Base-by-base conservation (phyloP, 2,797 vertebrate genomes). In the Peromyscus melanophrys region DNA sequence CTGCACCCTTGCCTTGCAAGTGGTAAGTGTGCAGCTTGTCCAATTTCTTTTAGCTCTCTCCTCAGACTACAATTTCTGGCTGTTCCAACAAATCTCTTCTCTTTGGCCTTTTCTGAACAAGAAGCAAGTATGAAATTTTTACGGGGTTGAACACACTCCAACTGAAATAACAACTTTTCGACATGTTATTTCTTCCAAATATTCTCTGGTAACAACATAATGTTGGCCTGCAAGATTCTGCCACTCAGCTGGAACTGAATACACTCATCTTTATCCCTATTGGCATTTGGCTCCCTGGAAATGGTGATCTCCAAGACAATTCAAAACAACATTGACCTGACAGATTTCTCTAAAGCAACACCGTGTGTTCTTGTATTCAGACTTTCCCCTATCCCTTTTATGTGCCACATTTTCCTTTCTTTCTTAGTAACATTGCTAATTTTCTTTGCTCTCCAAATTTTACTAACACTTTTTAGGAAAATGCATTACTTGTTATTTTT, bases 81-180 rank as follows among this genome's bases (percentile, higher is more conserved):
- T 40, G 7, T 89, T 83, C 43, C 6, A 57, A 76, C n/a, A 76
- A 75, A 65, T 23, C 46, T 65, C 25, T 40, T 57, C 49, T 55
- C 21, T 73, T 57, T 73, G 37, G 29, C 16, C 4, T 76, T 82
- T 76, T 76, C 37, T 84, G 43, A 55, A 37, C 46, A 75, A 84
- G 29, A 75, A 89, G 43, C n/a, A 76, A 61, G 21, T 43, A 67
- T 57, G 25, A 84, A 17, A 83, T 8, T 75, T 90, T 55, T 94
- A 83, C 57, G 57, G 4, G 29, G 13, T 57, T 75, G 57, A 73
- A 82, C 43, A 27, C 13, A 40, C 55, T 83, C 84, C 43, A 73
- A 89, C n/a, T 77, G 46, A 92, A 92, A 77, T 86, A 93, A 69
- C n/a, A 78, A 69, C 49, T 46, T 67, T 86, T 57, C 0, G 49